A percentile compares a stretch with the other conserved stretches of the same genome.
phyloP scores from a whole-genome alignment of 2,113 vertebrate species.

The Pollimyrus isidori region DNA sequence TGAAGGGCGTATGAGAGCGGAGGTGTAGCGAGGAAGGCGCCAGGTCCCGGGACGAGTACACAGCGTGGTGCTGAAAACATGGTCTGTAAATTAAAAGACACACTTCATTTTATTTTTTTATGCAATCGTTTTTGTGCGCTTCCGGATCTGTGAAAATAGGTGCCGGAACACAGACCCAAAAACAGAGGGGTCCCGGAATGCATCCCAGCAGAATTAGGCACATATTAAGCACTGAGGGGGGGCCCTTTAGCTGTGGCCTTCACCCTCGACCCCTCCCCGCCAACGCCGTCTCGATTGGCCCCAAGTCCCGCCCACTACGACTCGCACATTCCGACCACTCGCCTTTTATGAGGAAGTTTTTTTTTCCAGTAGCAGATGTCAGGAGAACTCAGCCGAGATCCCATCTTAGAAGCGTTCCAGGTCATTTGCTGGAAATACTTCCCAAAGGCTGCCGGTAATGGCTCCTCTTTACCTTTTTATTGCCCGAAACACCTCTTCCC shows the following conservation, averaged over 20 bases:
- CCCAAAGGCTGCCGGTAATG: constrained; percentile 50
- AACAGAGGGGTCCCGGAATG: not conserved
- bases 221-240: not conserved
- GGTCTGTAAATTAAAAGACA: not conserved
- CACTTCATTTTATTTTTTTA: not conserved
- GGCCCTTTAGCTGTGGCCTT: not conserved
- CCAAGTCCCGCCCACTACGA: constrained; percentile 15
- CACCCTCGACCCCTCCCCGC: constrained; percentile 11
- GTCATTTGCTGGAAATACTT: constrained; percentile 54
- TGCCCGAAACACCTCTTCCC: constrained; percentile 38
- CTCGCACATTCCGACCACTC: not conserved
- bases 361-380: constrained; percentile 48
- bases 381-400: constrained; percentile 47
- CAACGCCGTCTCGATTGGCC: constrained; percentile 36
- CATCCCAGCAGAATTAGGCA: not conserved
- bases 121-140: not conserved
- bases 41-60: not conserved
- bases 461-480: constrained; percentile 50
- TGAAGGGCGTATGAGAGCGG: not conserved
- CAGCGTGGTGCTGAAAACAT: not conserved
- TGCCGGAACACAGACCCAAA: not conserved
- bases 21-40: not conserved
- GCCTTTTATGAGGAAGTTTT: constrained; percentile 34
- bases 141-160: not conserved
- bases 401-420: constrained; percentile 54